Evolutionary conservation across 2,797 vertebrate species (phyloP).

Genomic region (Sphenopsis melanotis): DNA sequence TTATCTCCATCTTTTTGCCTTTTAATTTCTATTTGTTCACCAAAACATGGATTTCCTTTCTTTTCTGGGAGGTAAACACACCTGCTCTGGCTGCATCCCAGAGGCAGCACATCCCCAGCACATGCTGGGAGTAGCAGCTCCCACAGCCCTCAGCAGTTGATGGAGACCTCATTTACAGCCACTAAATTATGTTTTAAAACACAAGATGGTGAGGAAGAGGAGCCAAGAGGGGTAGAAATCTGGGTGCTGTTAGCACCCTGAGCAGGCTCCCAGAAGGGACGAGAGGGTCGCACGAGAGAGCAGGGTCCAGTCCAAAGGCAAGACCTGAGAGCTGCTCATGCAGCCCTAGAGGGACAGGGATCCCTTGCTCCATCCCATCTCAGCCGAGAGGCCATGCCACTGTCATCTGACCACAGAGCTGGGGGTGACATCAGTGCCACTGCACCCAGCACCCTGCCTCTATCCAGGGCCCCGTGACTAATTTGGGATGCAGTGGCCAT

Average conservation of each 20-base stretch:
- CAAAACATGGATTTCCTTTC: neutral
- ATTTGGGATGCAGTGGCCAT: slow-evolving; percentile 47
- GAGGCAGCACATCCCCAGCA: neutral
- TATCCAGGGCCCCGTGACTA: neutral
- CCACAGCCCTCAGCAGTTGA: neutral
- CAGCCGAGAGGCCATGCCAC: neutral
- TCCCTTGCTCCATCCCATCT: neutral
- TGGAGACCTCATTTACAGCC: neutral
- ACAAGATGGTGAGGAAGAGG: neutral
- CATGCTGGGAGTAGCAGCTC: neutral
- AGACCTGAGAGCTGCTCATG: neutral
- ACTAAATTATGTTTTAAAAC: neutral
- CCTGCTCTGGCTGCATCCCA: neutral
- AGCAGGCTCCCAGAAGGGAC: fast-evolving
- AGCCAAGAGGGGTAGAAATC: neutral
- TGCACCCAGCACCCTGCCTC: neutral
- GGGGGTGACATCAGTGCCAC: neutral
- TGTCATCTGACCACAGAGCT: fast-evolving
- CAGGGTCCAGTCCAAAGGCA: neutral
- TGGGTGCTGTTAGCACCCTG: neutral
- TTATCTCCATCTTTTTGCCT: neutral
- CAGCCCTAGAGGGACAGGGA: neutral
- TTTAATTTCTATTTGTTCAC: neutral
- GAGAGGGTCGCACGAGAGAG: fast-evolving
- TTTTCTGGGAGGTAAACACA: neutral